These are phyloP conservation scores for Dufourea novaeangliae DNA, from an alignment of 1,140 invertebrate genomes.

Conservation along the genomic window DNA sequence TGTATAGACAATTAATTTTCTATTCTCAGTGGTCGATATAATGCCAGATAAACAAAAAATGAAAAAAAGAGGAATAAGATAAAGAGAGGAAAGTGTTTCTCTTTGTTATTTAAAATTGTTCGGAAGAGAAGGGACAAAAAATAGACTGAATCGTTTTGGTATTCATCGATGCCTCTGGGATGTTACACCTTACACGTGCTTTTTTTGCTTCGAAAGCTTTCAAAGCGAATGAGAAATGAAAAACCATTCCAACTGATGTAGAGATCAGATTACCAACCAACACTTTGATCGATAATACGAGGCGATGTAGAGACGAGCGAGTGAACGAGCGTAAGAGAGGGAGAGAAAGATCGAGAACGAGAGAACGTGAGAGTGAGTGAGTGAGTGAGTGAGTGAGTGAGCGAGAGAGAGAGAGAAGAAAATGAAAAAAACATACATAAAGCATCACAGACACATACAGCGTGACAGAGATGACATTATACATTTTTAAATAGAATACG, in stretches of 20 bases:
- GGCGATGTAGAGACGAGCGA: constrained; percentile 25
- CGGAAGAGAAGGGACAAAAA: constrained; percentile 26
- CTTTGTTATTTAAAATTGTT: constrained; percentile 42
- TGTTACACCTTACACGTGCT: constrained; percentile 29
- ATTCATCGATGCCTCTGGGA: constrained; percentile 48
- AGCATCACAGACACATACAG: constrained; percentile 64
- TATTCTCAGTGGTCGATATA: constrained; percentile 30
- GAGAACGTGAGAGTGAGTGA: constrained; percentile 31
- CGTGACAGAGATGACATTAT: constrained; percentile 58
- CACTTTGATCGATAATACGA: constrained; percentile 44
- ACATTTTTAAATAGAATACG: constrained; percentile 68
- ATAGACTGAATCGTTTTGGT: constrained; percentile 56
- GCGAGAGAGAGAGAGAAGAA: constrained; percentile 6
- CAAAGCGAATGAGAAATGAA: constrained; percentile 31
- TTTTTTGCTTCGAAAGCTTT: constrained; percentile 45
- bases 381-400: neutral
- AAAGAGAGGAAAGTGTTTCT: neutral
- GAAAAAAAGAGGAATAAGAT: neutral
- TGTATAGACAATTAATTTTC: constrained; percentile 42
- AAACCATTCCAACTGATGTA: constrained; percentile 71
- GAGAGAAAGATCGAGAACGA: neutral
- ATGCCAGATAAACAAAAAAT: constrained; percentile 19
- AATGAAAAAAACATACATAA: constrained; percentile 48
- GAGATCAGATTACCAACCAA: constrained; percentile 45
- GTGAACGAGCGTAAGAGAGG: neutral